Conservation (phyloP, 92 coral and sea anemone genomes). For the Chrysogorgia sp. region DNA sequence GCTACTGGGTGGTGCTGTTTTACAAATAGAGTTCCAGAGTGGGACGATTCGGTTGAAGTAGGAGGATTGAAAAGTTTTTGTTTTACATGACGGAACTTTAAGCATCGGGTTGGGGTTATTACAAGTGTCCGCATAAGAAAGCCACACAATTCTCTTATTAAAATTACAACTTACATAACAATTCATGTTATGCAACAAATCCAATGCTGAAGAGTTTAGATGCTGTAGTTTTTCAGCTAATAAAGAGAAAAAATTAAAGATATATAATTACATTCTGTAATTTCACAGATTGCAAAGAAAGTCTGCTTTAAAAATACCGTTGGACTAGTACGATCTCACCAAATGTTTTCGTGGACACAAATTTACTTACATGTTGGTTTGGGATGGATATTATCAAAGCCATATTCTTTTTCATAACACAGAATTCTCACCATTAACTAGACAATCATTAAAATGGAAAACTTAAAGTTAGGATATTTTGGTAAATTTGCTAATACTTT, state of each 20-base stretch:
- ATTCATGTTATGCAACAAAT: slow-evolving; percentile 49
- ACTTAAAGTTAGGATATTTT: slow-evolving; percentile 9
- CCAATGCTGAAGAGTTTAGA: slow-evolving; percentile 32
- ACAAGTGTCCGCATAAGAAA: no score
- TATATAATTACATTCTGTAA: not conserved
- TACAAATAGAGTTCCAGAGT: no score
- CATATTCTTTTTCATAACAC: slow-evolving; percentile 61
- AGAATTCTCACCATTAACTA: slow-evolving; percentile 68
- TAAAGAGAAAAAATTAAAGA: not conserved
- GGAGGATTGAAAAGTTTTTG: no score
- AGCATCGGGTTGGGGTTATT: no score
- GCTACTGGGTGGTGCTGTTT: no score
- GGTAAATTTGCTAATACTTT: no score
- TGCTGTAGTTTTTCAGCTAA: slow-evolving; percentile 23
- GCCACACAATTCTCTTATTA: no score
- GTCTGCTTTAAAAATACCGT: no score
- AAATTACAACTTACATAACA: slow-evolving; percentile 48
- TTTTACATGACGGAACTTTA: no score
- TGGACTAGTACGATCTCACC: no score
- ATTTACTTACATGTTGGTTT: slow-evolving; percentile 55
- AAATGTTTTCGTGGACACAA: not conserved
- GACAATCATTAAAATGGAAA: not conserved
- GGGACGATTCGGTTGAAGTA: no score
- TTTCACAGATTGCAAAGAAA: no score
- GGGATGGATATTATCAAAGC: slow-evolving; percentile 40